Evolutionary conservation across 2,113 vertebrate genomes (phyloP).

Genomic region (Morphnarchus princeps): DNA sequence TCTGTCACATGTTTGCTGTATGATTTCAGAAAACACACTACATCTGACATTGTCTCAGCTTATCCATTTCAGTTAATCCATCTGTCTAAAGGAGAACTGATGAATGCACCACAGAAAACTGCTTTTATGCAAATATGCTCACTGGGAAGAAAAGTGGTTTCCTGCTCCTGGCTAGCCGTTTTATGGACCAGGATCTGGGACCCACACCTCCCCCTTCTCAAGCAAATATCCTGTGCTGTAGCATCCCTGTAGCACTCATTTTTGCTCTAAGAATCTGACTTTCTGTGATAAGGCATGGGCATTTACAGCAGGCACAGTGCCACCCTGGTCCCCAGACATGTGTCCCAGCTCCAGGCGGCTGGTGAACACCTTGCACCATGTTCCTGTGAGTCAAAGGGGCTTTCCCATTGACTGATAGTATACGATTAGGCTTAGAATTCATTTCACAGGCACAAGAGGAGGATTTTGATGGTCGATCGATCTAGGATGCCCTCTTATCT

Average conservation of each 20-base stretch:
- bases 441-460: background rate
- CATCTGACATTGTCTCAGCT: background rate
- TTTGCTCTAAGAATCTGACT: background rate
- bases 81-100: background rate
- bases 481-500: background rate
- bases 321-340: background rate
- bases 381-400: background rate
- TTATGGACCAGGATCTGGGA: background rate
- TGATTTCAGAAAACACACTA: background rate
- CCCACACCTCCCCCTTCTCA: background rate
- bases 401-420: accelerated
- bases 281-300: no score
- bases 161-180: background rate
- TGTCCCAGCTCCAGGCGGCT: background rate
- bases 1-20: background rate
- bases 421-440: background rate
- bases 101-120: background rate
- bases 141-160: background rate
- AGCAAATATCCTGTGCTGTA: background rate
- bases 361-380: accelerated
- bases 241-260: no score
- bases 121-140: background rate
- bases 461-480: background rate
- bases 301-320: accelerated
- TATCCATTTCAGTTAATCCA: background rate